Evolutionary conservation across 2,113 vertebrate species (phyloP).

Genomic region (Pitta sordida): DNA sequence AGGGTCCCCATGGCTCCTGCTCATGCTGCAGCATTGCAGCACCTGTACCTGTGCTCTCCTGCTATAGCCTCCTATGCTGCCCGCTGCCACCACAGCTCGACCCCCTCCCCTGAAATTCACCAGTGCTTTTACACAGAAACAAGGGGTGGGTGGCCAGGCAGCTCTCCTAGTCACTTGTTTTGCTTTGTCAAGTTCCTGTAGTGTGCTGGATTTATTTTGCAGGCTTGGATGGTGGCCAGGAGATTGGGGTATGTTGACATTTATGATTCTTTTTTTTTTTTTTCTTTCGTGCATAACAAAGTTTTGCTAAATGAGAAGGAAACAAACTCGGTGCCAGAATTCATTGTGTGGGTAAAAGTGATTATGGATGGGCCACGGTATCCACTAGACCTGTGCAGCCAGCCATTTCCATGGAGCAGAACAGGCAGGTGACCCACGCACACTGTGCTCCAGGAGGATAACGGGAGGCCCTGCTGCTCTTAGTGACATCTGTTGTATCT

Average conservation of each 20-base stretch:
- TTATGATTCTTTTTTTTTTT: background rate
- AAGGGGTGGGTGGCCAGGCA: background rate
- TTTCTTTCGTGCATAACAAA: background rate
- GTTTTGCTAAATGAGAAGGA: conserved; percentile 17
- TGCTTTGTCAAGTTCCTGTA: background rate
- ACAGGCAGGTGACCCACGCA: background rate
- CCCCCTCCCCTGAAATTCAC: background rate
- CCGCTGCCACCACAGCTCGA: rapidly evolving
- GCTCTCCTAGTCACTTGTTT: background rate
- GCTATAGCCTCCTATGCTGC: rapidly evolving
- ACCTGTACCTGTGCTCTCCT: background rate
- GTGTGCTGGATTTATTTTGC: background rate
- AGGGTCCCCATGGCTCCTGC: rapidly evolving
- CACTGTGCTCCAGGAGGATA: rapidly evolving
- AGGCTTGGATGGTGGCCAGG: background rate
- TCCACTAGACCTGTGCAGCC: background rate
- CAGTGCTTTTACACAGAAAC: background rate
- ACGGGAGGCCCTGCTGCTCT: background rate
- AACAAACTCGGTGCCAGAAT: background rate
- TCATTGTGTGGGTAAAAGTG: background rate
- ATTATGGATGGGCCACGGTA: background rate
- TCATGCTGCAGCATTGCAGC: background rate
- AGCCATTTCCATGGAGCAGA: background rate
- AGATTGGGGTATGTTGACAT: background rate
- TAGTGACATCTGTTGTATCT: background rate